Percentiles rank a stretch among this genome's conserved stretches.
Evolutionary conservation across 2,797 vertebrate genomes (phyloP).

Genomic region (Acropternis orthonyx): DNA sequence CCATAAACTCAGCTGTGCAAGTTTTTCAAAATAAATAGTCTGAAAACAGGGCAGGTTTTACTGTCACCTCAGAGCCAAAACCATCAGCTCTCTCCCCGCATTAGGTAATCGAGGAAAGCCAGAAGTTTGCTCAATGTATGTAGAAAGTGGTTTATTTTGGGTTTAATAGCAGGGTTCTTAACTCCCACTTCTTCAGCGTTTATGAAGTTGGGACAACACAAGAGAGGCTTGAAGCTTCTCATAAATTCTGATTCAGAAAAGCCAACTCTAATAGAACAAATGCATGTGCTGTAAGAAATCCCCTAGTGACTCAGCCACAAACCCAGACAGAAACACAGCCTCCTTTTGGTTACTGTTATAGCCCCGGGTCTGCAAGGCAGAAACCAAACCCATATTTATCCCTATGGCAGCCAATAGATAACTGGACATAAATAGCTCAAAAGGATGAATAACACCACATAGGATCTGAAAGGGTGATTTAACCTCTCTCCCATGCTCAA

Average conservation of each 20-base stretch:
- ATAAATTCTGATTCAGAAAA: conserved; percentile 16
- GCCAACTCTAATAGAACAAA: conserved; percentile 5
- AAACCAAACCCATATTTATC: neutral
- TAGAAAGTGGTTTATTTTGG: conserved; percentile 31
- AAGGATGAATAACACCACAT: conserved; percentile 30
- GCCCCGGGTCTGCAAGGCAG: neutral
- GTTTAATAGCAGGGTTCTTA: conserved; percentile 3
- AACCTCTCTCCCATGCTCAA: conserved; percentile 54
- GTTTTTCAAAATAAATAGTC: neutral
- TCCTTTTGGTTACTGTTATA: neutral
- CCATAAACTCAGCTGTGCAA: neutral
- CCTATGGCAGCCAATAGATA: conserved; percentile 32
- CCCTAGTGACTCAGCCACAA: conserved; percentile 28
- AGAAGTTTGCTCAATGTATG: neutral
- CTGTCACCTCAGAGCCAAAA: conserved; percentile 22
- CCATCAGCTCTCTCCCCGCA: neutral
- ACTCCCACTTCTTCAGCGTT: conserved; percentile 9
- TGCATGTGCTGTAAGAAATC: conserved; percentile 7
- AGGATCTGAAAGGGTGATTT: conserved; percentile 52
- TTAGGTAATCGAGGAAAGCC: conserved; percentile 48
- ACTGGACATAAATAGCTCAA: conserved; percentile 46
- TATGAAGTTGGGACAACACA: neutral
- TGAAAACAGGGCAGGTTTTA: neutral
- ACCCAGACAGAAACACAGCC: conserved; percentile 8
- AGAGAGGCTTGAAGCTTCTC: neutral